Conservation (phyloP, 2,888 invertebrate genomes). For the Drosophila neotestacea region DNA sequence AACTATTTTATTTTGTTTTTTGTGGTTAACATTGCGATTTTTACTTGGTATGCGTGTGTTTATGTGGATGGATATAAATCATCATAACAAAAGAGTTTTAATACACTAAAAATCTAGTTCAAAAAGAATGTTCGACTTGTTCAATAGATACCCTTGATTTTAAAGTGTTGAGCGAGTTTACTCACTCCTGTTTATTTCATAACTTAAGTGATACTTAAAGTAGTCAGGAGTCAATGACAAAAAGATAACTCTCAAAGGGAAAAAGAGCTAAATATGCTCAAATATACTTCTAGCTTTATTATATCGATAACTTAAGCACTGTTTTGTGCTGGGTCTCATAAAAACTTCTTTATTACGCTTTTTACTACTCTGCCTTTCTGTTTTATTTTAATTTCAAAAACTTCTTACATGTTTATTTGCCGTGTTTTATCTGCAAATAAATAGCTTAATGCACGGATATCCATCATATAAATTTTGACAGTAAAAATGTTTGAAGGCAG, state of each 20-base stretch:
- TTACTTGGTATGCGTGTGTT: slow-evolving; percentile 13
- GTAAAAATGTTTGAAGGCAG: background rate
- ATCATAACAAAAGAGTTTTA: background rate
- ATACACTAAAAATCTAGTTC: background rate
- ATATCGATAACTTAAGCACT: slow-evolving; percentile 6
- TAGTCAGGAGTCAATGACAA: background rate
- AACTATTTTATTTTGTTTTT: slow-evolving; percentile 57
- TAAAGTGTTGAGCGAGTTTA: background rate
- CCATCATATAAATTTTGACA: background rate
- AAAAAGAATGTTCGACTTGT: background rate
- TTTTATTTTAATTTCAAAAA: background rate
- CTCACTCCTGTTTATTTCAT: background rate
- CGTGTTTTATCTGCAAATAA: slow-evolving; percentile 9
- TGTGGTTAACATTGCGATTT: slow-evolving; percentile 29
- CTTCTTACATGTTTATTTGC: slow-evolving; percentile 5
- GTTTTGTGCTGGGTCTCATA: slow-evolving; percentile 2
- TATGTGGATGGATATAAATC: background rate
- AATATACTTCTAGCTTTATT: background rate
- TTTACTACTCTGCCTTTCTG: background rate
- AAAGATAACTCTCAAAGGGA: background rate
- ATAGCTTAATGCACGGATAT: background rate
- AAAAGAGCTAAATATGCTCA: background rate
- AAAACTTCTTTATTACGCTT: slow-evolving; percentile 5
- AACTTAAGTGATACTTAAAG: background rate
- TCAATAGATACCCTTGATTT: background rate